Evolutionary conservation across 2,113 vertebrate species (phyloP).

Genomic region (Amia ocellicauda): DNA sequence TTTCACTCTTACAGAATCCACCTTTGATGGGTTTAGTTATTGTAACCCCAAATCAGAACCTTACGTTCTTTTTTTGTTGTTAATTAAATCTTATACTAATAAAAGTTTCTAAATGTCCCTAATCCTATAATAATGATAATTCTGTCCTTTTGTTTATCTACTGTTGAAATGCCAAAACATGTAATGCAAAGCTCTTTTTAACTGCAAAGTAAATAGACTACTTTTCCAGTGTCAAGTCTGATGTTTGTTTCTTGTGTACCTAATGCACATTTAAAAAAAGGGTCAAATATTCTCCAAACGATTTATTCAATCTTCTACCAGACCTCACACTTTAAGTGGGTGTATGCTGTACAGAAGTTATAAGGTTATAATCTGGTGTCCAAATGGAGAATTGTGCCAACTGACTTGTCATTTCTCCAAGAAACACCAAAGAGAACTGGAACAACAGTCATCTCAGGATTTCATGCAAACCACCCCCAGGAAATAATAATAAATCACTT

Average conservation of each 20-base stretch:
- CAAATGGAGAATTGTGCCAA: background rate
- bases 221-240: conserved; percentile 64
- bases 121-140: background rate
- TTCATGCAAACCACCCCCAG: too few relatives aligned
- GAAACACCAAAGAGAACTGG: too few relatives aligned
- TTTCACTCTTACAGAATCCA: too few relatives aligned
- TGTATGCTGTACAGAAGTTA: background rate
- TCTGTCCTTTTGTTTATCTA: conserved; percentile 17
- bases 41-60: background rate
- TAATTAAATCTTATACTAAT: conserved; percentile 1
- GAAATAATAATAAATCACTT: too few relatives aligned
- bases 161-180: conserved; percentile 38
- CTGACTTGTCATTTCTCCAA: too few relatives aligned
- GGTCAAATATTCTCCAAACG: too few relatives aligned
- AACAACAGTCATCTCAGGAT: too few relatives aligned
- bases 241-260: background rate
- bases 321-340: too few relatives aligned
- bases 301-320: too few relatives aligned
- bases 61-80: background rate
- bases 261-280: too few relatives aligned
- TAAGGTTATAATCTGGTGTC: background rate
- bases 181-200: conserved; percentile 28
- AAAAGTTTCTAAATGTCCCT: background rate
- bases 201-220: conserved; percentile 71
- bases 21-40: too few relatives aligned